Evolutionary conservation across 2,113 vertebrate genomes (phyloP), one percentile per base, ranked within the genome.

Genomic region (Heteronetta atricapilla): DNA sequence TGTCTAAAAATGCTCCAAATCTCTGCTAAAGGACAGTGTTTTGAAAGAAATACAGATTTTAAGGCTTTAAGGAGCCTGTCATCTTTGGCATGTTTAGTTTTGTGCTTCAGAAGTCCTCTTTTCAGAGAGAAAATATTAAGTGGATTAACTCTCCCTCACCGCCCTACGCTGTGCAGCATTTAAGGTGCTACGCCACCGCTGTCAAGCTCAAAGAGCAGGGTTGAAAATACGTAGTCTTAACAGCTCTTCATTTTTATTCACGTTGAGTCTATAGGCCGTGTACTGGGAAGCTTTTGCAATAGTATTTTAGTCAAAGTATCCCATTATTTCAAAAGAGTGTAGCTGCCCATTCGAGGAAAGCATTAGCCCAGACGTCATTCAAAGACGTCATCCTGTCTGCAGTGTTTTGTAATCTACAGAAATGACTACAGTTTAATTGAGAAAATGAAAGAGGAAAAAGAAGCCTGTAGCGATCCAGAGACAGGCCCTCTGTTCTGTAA

Each of bases 391-490:
- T 94, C 82, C 80, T 90, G 48, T 64, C 21, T 78, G 53, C 33
- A 79, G 3, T 79, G 66, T 95, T 96, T 96, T 88, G 90, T 80
- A 90, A 92, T 38, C 74, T 87, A 46, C 86, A 93, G 86, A 63
- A 86, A 92, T 78, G 7, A 84, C 28, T 92, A 4, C 25, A 44
- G 40, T n/a, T 78, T 60, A 83, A 58, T 22, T 89, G 58, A 92
- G 93, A 96, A 96, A 96, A 92, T 2, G 75, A 93, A 94, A 95
- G 85, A 88, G 64, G 52, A 94, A 78, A 83, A 86, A 36, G 44
- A 36, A 87, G 69, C 40, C 28, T 44, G 16, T 83, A 68, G 46
- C 52, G 17, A 59, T 85, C 20, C 29, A 63, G 67, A 70, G 63
- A 23, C 25, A 75, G 33, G 63, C 63, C 15, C 31, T 94, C 46